These are phyloP conservation scores for Rhodeus uyekii DNA, from an alignment of 2,797 vertebrate species.

Conservation along the genomic window DNA sequence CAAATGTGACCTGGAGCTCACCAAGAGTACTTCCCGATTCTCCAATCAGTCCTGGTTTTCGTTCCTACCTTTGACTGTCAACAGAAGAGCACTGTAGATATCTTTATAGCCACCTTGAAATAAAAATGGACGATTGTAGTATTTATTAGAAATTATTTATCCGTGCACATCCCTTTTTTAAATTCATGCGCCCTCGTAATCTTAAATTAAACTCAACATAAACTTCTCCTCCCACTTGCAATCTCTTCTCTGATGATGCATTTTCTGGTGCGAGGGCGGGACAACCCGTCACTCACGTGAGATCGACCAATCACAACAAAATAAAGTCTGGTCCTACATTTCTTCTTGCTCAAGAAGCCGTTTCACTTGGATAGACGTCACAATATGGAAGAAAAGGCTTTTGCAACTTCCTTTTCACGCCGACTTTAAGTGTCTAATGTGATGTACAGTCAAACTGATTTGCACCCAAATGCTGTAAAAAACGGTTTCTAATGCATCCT, in stretches of 20 bases:
- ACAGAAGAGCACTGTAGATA: slow-evolving; percentile 62
- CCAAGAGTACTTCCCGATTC: slow-evolving; percentile 40
- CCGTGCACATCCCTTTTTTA: neutral
- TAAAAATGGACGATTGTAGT: neutral
- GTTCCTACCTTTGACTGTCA: slow-evolving; percentile 49
- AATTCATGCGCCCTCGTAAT: neutral
- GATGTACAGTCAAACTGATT: slow-evolving; percentile 67
- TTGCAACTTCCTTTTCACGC: neutral
- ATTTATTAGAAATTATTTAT: neutral
- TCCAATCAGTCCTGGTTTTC: neutral
- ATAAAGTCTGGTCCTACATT: no score
- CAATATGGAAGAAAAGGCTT: neutral
- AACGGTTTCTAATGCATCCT: neutral
- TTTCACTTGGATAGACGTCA: neutral
- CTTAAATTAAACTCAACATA: no score
- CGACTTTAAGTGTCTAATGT: slow-evolving; percentile 61
- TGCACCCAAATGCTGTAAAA: slow-evolving; percentile 38
- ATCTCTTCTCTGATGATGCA: neutral
- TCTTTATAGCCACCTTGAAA: slow-evolving; percentile 1
- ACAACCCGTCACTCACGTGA: neutral
- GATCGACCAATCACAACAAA: neutral
- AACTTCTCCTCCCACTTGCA: neutral
- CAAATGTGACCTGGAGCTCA: slow-evolving; percentile 32
- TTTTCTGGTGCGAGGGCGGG: neutral
- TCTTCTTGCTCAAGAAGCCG: neutral